A percentile compares a stretch with the other conserved stretches of the same genome.
phyloP scores from a whole-genome alignment of 2,888 invertebrate species.

The Merodon equestris region DNA sequence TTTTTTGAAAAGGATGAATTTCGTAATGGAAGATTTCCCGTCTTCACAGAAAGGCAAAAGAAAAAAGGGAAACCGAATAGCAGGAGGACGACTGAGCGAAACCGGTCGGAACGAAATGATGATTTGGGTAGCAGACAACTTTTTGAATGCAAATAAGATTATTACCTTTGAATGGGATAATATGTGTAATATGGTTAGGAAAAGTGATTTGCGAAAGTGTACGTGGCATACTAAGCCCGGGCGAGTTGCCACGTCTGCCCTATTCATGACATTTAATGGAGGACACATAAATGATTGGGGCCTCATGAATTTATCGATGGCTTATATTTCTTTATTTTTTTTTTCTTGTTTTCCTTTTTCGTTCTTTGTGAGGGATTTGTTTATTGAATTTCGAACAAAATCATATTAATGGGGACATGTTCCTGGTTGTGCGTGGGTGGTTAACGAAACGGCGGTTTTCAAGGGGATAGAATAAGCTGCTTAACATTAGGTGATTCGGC shows the following conservation, averaged over 20 bases:
- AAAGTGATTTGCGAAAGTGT: slow-evolving; percentile 57
- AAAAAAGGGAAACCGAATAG: slow-evolving; percentile 3
- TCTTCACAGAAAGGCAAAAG: background rate
- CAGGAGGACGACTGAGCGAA: no score
- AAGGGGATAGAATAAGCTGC: no score
- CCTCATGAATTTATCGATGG: background rate
- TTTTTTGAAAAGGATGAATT: slow-evolving; percentile 38
- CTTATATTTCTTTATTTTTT: no score
- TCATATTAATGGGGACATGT: no score
- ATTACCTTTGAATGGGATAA: slow-evolving; percentile 60
- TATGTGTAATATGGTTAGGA: slow-evolving; percentile 60
- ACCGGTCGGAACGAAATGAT: slow-evolving; percentile 1
- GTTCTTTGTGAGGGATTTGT: no score
- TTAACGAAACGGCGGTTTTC: no score
- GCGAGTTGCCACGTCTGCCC: slow-evolving; percentile 11
- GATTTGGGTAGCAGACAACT: slow-evolving; percentile 47
- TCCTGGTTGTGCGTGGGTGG: no score
- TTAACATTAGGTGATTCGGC: no score
- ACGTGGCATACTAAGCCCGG: slow-evolving; percentile 43
- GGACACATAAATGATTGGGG: slow-evolving; percentile 1
- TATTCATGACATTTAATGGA: slow-evolving; percentile 1
- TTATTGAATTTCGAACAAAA: no score
- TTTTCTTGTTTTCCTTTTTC: no score
- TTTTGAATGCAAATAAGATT: slow-evolving; percentile 61
- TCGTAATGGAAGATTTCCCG: slow-evolving; percentile 40